Percentiles rank a stretch among this genome's conserved stretches.
These are phyloP conservation scores for Lanistes nyassanus DNA, from an alignment of 1,140 invertebrate genomes.

Conservation along the genomic window DNA sequence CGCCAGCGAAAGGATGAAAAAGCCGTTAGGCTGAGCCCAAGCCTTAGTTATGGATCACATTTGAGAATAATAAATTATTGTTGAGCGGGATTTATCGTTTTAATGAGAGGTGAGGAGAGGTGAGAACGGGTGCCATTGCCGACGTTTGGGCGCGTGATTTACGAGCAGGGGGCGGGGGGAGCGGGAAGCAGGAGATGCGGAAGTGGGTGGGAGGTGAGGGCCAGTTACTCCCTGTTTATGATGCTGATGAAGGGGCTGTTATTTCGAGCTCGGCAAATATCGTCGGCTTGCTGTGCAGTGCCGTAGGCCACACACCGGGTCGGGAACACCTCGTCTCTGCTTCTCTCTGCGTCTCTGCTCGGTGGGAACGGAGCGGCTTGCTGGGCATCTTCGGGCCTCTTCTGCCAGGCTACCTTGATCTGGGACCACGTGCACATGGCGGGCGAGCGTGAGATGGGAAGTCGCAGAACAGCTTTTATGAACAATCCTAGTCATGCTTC, in stretches of 20 bases:
- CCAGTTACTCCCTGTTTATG: conserved; percentile 20
- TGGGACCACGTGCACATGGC: no score
- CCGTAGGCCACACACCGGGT: no score
- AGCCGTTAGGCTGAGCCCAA: conserved; percentile 13
- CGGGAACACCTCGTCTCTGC: no score
- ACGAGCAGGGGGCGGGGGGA: not conserved
- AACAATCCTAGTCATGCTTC: no score
- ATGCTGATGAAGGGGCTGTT: conserved; percentile 18
- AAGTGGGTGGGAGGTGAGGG: not conserved
- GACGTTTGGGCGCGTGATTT: conserved; percentile 22
- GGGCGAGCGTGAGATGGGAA: no score
- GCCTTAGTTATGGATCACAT: conserved; percentile 26
- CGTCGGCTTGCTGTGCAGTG: not conserved
- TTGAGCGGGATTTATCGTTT: conserved; percentile 26
- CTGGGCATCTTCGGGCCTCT: no score
- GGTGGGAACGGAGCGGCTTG: no score
- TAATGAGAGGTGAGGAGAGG: conserved; percentile 20
- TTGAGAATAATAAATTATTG: conserved; percentile 27
- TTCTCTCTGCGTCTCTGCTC: no score
- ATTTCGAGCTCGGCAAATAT: conserved; percentile 18
- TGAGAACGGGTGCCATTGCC: conserved; percentile 10
- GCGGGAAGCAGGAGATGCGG: no score
- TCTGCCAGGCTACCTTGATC: no score
- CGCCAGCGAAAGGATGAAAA: conserved; percentile 26
- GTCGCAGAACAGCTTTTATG: no score